These are phyloP conservation scores for Limnephilus rhombicus DNA, from an alignment of 2,888 invertebrate species.

Conservation along the genomic window DNA sequence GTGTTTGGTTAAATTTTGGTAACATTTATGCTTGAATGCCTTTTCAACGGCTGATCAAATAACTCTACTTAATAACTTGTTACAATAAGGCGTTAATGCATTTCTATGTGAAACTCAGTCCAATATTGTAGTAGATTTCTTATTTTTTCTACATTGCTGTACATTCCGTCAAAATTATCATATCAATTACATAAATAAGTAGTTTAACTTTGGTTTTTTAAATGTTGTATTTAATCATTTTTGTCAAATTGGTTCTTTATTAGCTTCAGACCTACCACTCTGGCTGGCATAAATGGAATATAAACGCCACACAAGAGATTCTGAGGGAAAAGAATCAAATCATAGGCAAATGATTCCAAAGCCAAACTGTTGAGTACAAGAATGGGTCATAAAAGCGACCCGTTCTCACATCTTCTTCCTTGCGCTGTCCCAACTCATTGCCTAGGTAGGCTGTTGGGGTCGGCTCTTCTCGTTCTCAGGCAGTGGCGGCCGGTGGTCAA, in stretches of 20 bases:
- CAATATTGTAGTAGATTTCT: not conserved
- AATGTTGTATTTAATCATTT: not conserved
- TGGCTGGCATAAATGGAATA: too few relatives aligned
- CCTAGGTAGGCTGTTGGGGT: too few relatives aligned
- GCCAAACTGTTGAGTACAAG: too few relatives aligned
- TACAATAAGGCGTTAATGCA: not conserved
- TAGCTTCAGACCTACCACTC: not conserved
- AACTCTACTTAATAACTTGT: not conserved
- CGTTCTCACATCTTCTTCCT: too few relatives aligned
- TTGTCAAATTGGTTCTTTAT: not conserved
- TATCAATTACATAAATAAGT: not conserved
- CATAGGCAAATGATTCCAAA: too few relatives aligned
- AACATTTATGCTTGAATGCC: not conserved
- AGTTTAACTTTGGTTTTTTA: not conserved
- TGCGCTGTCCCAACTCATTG: too few relatives aligned
- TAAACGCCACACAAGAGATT: too few relatives aligned
- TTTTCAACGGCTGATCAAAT: not conserved
- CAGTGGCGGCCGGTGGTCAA: too few relatives aligned
- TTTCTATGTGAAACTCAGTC: not conserved
- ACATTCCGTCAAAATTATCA: constrained; percentile 43
- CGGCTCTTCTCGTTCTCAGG: too few relatives aligned
- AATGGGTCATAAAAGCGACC: too few relatives aligned
- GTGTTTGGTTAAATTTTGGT: not conserved
- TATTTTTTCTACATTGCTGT: constrained; percentile 9
- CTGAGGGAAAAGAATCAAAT: too few relatives aligned